Evolutionary conservation across 2,113 vertebrate genomes (phyloP).

Genomic region (Varanus komodoensis): DNA sequence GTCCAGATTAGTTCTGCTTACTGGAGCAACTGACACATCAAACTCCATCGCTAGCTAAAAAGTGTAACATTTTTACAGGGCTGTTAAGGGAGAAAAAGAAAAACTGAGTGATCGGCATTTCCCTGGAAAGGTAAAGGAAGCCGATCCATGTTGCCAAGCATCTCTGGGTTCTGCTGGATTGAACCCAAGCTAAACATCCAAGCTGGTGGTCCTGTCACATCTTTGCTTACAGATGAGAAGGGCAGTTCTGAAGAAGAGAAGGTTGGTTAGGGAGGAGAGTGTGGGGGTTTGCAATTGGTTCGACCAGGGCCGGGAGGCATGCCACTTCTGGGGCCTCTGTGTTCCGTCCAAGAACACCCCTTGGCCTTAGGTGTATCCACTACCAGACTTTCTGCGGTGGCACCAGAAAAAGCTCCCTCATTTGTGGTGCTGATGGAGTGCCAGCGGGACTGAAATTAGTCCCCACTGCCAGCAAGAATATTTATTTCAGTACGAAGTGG

Average conservation of each 20-base stretch:
- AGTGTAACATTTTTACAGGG: not conserved
- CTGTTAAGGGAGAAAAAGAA: not conserved
- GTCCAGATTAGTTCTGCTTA: constrained; percentile 35
- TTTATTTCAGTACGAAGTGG: no score
- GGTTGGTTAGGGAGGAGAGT: not conserved
- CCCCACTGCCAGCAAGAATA: no score
- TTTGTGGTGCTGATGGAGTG: no score
- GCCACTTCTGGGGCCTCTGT: no score
- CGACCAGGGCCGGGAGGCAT: no score
- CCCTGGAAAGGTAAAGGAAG: not conserved
- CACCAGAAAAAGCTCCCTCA: no score
- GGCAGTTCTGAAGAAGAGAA: not conserved
- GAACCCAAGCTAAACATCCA: not conserved
- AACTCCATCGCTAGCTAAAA: not conserved
- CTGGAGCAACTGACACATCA: constrained; percentile 31
- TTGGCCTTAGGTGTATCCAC: no score
- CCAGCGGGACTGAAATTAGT: no score
- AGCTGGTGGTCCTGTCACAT: no score
- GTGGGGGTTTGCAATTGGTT: not conserved
- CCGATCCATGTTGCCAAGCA: not conserved
- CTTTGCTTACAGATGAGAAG: not conserved
- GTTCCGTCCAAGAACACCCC: no score
- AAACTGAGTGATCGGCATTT: no score
- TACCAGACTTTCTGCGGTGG: no score
- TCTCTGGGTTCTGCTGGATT: not conserved